Base-by-base conservation (phyloP, 1,140 invertebrate species). In the Cyphomyrmex costatus region DNA sequence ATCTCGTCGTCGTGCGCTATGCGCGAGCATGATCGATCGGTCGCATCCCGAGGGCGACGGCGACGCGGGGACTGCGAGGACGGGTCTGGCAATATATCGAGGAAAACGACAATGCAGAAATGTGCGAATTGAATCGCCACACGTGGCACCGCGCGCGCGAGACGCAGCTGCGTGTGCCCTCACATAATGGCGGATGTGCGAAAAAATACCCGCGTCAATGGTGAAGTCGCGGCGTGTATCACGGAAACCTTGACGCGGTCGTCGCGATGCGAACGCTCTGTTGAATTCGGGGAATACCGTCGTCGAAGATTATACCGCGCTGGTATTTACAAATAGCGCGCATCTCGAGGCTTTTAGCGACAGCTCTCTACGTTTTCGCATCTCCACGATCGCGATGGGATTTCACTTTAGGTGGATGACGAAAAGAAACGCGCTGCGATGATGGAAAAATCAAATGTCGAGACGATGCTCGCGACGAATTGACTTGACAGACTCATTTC, bases 101-200 rank as follows among this genome's bases (percentile, higher is more conserved):
- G 21, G 49, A 24, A 4, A 2, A 36, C 42, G 49, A 78, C 84
- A 61, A 61, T 84, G 66, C 21, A 74, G 61, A 46, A 89, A 84
- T 24, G 73, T 87, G 88, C 60, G 65, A 87, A 89, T 86, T 89
- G 42, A 89, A 88, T 89, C 65, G 77, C 63, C 70, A 66, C 46
- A 33, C 53, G 77, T 73, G 49, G 36, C 21, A 33, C 30, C 51
- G 71, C 71, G 21, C 30, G 33, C 71, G 21, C 42, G 42, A n/a
- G n/a, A 19, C 46, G 21, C 58, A 68, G 33, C 58, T 8, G 65
- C 49, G 12, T 68, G 30, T 42, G 36, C 36, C 36, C 73, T 2
- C 70, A 70, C 12, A 87, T 85, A 90, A 90, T 87, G 56, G 51
- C 21, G 60, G 63, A 90, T 78, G 74, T 89, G 88, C 73, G 78